A percentile compares a stretch with the other conserved stretches of the same genome.
These are phyloP conservation scores for Pyrochroa serraticornis DNA, from an alignment of 2,888 invertebrate species.

Conservation along the genomic window DNA sequence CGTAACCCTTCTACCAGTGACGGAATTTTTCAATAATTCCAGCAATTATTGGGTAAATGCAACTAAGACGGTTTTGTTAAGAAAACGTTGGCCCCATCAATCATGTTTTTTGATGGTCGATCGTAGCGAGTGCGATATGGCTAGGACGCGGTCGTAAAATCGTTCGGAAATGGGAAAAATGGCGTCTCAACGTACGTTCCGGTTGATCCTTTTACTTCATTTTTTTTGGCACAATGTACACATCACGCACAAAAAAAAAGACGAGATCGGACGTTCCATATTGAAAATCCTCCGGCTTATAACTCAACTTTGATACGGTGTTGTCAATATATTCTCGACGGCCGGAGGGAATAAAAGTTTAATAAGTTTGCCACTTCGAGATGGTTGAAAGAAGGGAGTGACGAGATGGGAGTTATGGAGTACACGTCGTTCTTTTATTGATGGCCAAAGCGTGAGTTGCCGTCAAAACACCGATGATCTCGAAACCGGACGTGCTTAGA, in stretches of 20 bases:
- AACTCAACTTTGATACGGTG: constrained; percentile 24
- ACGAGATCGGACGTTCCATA: constrained; percentile 21
- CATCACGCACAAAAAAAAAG: constrained; percentile 12
- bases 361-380: constrained; percentile 16
- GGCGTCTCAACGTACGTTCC: constrained; percentile 2
- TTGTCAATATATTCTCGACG: constrained; percentile 21
- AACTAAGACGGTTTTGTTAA: too few relatives aligned
- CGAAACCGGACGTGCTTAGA: too few relatives aligned
- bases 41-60: too few relatives aligned
- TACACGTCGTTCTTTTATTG: constrained; percentile 19
- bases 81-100: too few relatives aligned
- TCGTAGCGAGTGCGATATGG: too few relatives aligned
- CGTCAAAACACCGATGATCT: background rate
- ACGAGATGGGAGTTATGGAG: background rate
- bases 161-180: constrained; percentile 10
- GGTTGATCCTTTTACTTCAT: too few relatives aligned
- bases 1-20: too few relatives aligned
- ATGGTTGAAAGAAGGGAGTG: constrained; percentile 12
- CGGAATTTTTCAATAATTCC: too few relatives aligned
- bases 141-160: too few relatives aligned
- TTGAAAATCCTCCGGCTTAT: constrained; percentile 23
- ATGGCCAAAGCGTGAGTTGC: constrained; percentile 16
- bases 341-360: constrained; percentile 28
- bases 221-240: constrained; percentile 16
- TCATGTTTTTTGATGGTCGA: too few relatives aligned